Base-by-base conservation (phyloP, 2,888 invertebrate species). In the Plagodis dolabraria region DNA sequence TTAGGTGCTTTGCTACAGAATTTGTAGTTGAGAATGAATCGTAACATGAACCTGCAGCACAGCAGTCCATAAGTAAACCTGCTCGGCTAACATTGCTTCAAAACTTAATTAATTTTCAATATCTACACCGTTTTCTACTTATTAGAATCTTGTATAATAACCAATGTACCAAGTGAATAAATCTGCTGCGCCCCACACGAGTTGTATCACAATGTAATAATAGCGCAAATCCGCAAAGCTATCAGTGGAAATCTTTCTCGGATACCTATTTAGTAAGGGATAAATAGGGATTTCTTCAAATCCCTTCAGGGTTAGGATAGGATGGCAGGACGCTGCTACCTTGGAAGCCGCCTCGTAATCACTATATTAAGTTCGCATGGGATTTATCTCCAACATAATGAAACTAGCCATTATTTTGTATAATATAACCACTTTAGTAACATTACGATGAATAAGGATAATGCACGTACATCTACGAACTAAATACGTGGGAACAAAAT, bases 221-320 rank as follows among this genome's bases (percentile, higher is more conserved):
- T 53, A 40, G 60, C 54, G 59, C 36, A 69, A 63, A 65, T 63
- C 67, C 67, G 49, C 50, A 61, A 65, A 64, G 63, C 64, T 57
- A 68, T 68, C 63, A 60, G 46, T 47, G 48, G 33, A 54, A 64
- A 67, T 67, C 57, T 63, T 60, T 12, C 52, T 52, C 54, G 61
- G 48, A 64, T 76, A 68, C 67, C 77, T 73, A 76, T 78, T 79
- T 77, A 75, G 75, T 70, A 53, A 47, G 50, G 75, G 76, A 77
- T 78, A 69, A 76, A 74, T 69, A 54, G 57, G 71, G 71, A 69
- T 77, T 71, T 55, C 36, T 44, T 10, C 11, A 59, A 69, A 75
- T 68, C 67, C 75, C 68, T 65, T 55, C 47, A 46, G 65, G 75
- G 75, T 62, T 74, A 69, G 62, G 51, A 47, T 64, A 64, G 53